phyloP scores from a whole-genome alignment of 2,797 vertebrate genomes.

The Lindbergichthys nudifrons region DNA sequence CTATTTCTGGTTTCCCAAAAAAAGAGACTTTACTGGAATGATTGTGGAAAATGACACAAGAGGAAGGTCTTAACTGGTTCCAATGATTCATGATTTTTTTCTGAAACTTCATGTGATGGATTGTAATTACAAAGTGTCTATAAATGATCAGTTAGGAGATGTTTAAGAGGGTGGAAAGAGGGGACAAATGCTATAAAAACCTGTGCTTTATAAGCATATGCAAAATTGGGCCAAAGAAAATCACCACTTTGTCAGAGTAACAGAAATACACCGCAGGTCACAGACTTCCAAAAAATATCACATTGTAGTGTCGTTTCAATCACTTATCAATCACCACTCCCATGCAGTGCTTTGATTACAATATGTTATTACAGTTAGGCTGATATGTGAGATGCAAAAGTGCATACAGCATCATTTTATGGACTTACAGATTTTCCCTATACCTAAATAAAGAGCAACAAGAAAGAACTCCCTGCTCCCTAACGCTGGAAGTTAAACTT shows the following conservation, averaged over 20 bases:
- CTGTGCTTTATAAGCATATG: slow-evolving; percentile 8
- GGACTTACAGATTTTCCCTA: slow-evolving; percentile 27
- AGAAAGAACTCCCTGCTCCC: slow-evolving; percentile 44
- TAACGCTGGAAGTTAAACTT: slow-evolving; percentile 60
- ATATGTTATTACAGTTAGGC: slow-evolving; percentile 2
- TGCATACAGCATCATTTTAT: slow-evolving; percentile 20
- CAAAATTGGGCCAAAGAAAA: slow-evolving; percentile 13
- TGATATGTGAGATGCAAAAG: slow-evolving; percentile 25
- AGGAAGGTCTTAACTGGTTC: slow-evolving; percentile 52
- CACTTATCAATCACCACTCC: neutral
- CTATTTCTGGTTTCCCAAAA: slow-evolving; percentile 68
- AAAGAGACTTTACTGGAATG: slow-evolving; percentile 64
- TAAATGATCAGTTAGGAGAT: slow-evolving; percentile 38
- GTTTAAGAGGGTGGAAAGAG: slow-evolving; percentile 42
- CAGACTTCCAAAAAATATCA: neutral
- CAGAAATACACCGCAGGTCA: neutral
- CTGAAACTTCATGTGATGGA: slow-evolving; percentile 45
- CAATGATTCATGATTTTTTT: slow-evolving; percentile 64
- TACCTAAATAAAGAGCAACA: slow-evolving; percentile 56
- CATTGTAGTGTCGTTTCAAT: neutral
- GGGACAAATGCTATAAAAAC: slow-evolving; percentile 26
- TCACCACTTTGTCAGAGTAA: neutral
- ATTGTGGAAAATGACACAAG: slow-evolving; percentile 69
- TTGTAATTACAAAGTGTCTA: slow-evolving; percentile 56
- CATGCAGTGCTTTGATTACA: slow-evolving; percentile 1